Base-by-base conservation (phyloP, 2,888 invertebrate species). In the Anticlea derivata region DNA sequence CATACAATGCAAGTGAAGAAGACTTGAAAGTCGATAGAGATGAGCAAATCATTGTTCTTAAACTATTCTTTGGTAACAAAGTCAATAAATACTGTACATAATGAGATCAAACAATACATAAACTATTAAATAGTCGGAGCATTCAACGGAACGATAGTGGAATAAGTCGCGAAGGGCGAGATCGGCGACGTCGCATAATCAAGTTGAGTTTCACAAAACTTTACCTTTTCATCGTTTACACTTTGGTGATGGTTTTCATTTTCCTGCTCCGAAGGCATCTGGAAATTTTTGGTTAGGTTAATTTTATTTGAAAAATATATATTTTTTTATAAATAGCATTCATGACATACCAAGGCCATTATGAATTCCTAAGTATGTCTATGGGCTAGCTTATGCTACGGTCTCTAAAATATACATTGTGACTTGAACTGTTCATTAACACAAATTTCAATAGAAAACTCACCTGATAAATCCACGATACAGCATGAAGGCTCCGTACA, bases 161-260 rank as follows among this genome's bases (percentile, higher is more conserved):
- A 53, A 45, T 10, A 37, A 39, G 39, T 33, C 49, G 39, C 39
- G 41, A 49, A 39, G 52, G 41, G 48, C 54, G 50, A 47, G 50
- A 37, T 44, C 39, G 20, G 50, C 53, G 57, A 54, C 57, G 57
- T 60, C 65, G 58, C 49, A 46, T 45, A 29, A 50, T 34, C 58
- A 58, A 50, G 55, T 61, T 55, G 53, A 65, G 50, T 50, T 31
- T 66, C 64, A 63, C 64, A 64, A 38, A 51, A 44, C 23, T 49
- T 54, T 56, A 46, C 53, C 46, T 34, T 37, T 24, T 49, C 37
- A 29, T 48, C 43, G 55, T 61, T 84, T 88, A 89, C 50, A 89
- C 89, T 69, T 89, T 89, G 50, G 88, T 83, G 55, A 89, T 73
- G 38, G 78, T 75, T 65, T 89, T 89, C 78, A 86, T 55, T 68